Evolutionary conservation across 2,113 vertebrate species (phyloP), one percentile per base, ranked within the genome.

Genomic region (Megalops atlanticus): DNA sequence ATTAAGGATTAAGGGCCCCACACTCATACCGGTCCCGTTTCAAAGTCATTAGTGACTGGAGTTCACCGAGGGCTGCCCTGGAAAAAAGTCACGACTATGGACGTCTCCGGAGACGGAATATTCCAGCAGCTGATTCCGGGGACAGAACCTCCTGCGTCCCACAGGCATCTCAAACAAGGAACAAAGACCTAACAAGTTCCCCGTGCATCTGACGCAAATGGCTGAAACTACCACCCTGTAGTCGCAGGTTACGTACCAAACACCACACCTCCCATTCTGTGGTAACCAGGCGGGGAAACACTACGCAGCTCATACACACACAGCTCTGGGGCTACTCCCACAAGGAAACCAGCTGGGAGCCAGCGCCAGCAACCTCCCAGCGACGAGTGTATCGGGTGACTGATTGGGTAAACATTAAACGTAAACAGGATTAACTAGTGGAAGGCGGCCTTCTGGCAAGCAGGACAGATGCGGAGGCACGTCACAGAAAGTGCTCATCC

Each of bases 1-100:
- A 88, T 85, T 72, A 86, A 83, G 87, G 87, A 89, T 90, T 89
- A 89, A 21, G 83, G 74, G 47, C 40, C 52, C 76, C 77, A 71
- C 77, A 64, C 31, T 82, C 54, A 70, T 86, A 84, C 81, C 64
- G 83, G 64, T 71, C 74, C 18, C 21, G 70, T 84, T 85, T 87
- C 77, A 84, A 58, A 58, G 6, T 85, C 71, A 86, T 88, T 85
- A 87, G 74, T 76, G 82, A 52, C 49, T 80, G 77, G 72, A 85
- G 80, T 78, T 83, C 58, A 78, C 36, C 52, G 45, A 83, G 36
- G 78, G 74, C 68, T 40, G 72, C 52, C 68, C 79, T 54, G 39
- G n/a, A n/a, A 81, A 77, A 74, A 49, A 73, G 38, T 54, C 83
- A 84, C 43, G 83, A 72, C 75, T 40, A 78, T 43, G 79, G 83